Evolutionary conservation across 2,797 vertebrate species (phyloP), one percentile per base, ranked within the genome.

Genomic region (Ispidina lecontei): DNA sequence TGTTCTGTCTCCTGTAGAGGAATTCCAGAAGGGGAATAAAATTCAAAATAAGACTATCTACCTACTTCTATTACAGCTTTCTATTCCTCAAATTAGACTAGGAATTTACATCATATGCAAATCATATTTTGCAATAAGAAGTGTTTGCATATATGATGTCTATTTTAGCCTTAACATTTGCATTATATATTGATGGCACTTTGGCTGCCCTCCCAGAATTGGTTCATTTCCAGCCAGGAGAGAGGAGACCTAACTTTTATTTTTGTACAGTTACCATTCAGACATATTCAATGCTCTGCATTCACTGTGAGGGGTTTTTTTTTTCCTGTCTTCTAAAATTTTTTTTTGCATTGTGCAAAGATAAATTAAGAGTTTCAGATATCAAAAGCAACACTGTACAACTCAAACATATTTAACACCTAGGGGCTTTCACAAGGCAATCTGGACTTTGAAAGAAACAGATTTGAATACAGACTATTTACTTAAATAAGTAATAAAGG

Each of bases 401-500:
- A 74, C 54, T 82, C 37, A 71, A 72, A 89, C 11, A 47, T 35
- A 65, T 83, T 80, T 62, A 92, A 90, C 25, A 52, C 37, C 56
- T 52, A 14, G 1, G 62, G 37, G 49, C 33, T 72, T 70, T 70
- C 64, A 76, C 16, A 25, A 67, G 52, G 52, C 59, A 89, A 49
- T n/a, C 33, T 74, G 69, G 82, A 89, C 65, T 60, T 76, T 2
- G 35, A 82, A 82, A 87, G 69, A 63, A 87, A 64, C 14, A 65
- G n/a, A 76, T 68, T 67, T 37, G 2, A 70, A 91, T 92, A 41
- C 70, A 86, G 63, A 54, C 52, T 64, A 65, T 17, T 63, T 64
- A 63, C 23, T 70, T 94, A 39, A 39, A 39, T 60, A 94, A 84
- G 46, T 41, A 93, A 85, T 59, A 90, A 87, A 93, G 75, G 69